These are phyloP conservation scores for Brachionus sp. DNA, from an alignment of 1,140 invertebrate species.

Conservation along the genomic window DNA sequence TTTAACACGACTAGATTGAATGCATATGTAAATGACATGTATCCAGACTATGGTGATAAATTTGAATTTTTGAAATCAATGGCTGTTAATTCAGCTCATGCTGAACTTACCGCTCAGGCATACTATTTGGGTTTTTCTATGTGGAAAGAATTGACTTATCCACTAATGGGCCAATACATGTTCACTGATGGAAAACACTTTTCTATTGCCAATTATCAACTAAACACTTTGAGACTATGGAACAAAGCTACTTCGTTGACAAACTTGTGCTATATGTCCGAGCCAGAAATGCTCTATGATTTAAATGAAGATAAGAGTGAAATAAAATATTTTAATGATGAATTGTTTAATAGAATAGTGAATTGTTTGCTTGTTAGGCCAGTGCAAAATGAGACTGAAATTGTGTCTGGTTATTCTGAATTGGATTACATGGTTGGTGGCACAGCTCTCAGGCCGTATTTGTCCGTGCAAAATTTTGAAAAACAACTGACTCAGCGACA, in stretches of 20 bases:
- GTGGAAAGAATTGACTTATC: conserved; percentile 45
- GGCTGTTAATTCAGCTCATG: conserved; percentile 1
- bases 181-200: conserved; percentile 21
- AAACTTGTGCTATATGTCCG: conserved; percentile 24
- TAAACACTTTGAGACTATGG: conserved; percentile 38
- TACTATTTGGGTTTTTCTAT: conserved; percentile 44
- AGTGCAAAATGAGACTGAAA: neutral
- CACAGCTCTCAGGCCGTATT: conserved; percentile 22
- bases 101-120: conserved; percentile 24
- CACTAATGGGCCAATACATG: conserved; percentile 17
- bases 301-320: neutral
- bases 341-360: neutral
- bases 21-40: neutral
- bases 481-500: conserved; percentile 17
- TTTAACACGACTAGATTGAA: neutral
- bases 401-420: neutral
- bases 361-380: neutral
- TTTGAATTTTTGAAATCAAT: conserved; percentile 22
- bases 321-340: conserved; percentile 25
- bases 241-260: neutral
- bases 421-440: conserved; percentile 35
- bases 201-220: conserved; percentile 9
- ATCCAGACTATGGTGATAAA: neutral
- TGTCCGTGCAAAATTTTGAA: conserved; percentile 38
- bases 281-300: neutral